Evolutionary conservation across 2,888 invertebrate genomes (phyloP), one percentile per base, ranked within the genome.

Genomic region (Chrysomela aeneicollis): DNA sequence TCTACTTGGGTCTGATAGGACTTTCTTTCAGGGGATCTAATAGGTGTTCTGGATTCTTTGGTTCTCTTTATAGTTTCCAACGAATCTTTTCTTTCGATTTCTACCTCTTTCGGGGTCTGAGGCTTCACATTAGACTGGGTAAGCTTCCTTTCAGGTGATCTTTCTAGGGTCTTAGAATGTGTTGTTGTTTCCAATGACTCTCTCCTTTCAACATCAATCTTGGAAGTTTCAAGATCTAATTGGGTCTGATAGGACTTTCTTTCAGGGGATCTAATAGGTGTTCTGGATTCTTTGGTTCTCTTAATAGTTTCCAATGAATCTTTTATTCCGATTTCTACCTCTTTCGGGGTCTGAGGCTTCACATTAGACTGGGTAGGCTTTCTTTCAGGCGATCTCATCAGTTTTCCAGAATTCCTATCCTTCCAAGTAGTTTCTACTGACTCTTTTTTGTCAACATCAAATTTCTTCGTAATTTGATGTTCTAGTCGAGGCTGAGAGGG

Each of bases 341-440:
- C n/a, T 6, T 42, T 42, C 9, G 73, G 59, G 6, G 15, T 42
- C n/a, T n/a, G 3, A n/a, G 15, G 15, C 4, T 42, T 15, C 2
- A 15, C 4, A 15, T 42, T 1, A 3, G 42, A 42, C 2, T 42
- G n/a, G 9, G 12, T 5, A 35, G 35, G 35, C 12, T 35, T 35
- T 12, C 15, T 42, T 6, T 42, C 42, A 42, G n/a, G 2, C 15
- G 42, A 42, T 15, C 42, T 42, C 3, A 4, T 42, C 15, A 42
- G 2, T 42, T 6, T 35, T 9, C 6, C 1, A 9, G 42, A 42
- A n/a, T n/a, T 12, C 3, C 15, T 42, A 15, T 15, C n/a, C n/a
- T 2, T 42, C 6, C 15, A n/a, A 1, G n/a, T 15, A 4, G 42
- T 15, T 15, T 42, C 42, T 3, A 42, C 42, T n/a, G 42, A 15